These are phyloP conservation scores for Anadara kagoshimensis DNA, from an alignment of 1,140 invertebrate species.

Conservation along the genomic window DNA sequence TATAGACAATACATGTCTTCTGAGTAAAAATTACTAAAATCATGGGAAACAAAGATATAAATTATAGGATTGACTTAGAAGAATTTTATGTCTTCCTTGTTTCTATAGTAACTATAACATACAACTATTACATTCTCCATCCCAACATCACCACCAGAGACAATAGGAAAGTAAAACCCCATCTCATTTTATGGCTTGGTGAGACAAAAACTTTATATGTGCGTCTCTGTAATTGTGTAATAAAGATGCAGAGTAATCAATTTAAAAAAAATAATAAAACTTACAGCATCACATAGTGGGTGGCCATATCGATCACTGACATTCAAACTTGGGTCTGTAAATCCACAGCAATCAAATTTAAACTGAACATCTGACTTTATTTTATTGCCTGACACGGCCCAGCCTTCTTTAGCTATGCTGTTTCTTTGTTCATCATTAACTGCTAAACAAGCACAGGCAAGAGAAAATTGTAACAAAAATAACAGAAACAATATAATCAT, in stretches of 20 bases:
- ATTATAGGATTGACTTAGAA: no score
- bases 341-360: conserved; percentile 85
- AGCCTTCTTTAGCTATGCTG: conserved; percentile 80
- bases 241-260: no score
- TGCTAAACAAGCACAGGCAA: conserved; percentile 94
- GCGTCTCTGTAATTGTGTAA: no score
- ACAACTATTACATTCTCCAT: not conserved
- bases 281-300: conserved; percentile 78
- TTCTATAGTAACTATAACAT: not conserved
- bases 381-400: conserved; percentile 53
- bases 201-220: no score
- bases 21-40: no score
- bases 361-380: conserved; percentile 57
- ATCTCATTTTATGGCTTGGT: no score
- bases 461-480: conserved; percentile 91
- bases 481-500: conserved; percentile 96
- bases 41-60: no score
- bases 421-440: conserved; percentile 91
- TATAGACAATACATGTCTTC: no score
- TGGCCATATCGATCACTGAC: conserved; percentile 68
- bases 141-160: no score
- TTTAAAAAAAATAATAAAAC: conserved; percentile 6
- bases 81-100: no score
- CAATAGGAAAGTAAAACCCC: no score
- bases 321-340: conserved; percentile 73